Conservation (phyloP, 2,113 vertebrate species). For the Platycercus adscitus region DNA sequence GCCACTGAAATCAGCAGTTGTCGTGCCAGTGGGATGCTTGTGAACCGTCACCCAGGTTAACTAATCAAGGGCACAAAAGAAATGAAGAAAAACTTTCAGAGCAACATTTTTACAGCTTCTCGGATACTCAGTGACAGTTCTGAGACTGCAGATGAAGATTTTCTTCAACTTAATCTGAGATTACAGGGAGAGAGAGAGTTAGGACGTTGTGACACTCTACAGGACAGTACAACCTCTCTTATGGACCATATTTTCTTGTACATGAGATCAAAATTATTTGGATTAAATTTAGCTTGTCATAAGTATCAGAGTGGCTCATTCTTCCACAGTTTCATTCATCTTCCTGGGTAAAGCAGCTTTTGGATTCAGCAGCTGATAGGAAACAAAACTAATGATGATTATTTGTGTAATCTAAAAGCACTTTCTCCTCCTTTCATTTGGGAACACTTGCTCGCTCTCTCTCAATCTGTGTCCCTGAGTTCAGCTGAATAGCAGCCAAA, state of each 20-base stretch:
- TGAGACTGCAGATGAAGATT: background rate
- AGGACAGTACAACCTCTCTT: background rate
- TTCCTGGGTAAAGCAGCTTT: background rate
- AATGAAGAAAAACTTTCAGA: background rate
- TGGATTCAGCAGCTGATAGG: background rate
- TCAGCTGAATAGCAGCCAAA: conserved; percentile 34
- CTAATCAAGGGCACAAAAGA: background rate
- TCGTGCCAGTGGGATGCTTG: background rate
- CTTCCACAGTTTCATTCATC: background rate
- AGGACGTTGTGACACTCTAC: background rate
- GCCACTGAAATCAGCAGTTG: background rate
- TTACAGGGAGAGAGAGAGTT: background rate
- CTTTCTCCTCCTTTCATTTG: conserved; percentile 39
- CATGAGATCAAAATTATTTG: background rate
- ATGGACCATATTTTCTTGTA: background rate
- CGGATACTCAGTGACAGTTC: background rate
- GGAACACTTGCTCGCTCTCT: background rate
- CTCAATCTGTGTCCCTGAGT: background rate
- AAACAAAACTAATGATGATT: conserved; percentile 6
- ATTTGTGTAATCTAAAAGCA: conserved; percentile 18
- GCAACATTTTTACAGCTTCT: background rate
- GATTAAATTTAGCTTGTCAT: background rate
- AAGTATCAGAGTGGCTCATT: background rate
- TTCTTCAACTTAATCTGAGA: background rate
- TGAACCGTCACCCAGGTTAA: background rate